A percentile compares a stretch with the other conserved stretches of the same genome.
Conservation (phyloP, 1,140 invertebrate species). For the Pachyrhynchus sulphureomaculatus region DNA sequence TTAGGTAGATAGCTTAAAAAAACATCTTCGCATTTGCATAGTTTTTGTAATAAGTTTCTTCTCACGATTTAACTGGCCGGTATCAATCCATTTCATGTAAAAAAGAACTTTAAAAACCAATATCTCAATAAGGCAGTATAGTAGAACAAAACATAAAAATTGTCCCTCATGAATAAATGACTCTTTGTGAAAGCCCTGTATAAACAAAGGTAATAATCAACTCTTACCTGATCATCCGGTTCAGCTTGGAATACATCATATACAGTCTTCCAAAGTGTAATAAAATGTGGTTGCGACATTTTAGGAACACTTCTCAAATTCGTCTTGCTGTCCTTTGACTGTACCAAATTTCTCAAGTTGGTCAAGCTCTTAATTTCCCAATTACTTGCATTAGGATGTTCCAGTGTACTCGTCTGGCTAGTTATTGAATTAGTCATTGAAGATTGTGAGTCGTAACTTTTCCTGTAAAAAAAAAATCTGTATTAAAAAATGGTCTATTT, state of each 20-base stretch:
- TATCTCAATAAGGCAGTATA: too few species aligned
- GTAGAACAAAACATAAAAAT: too few species aligned
- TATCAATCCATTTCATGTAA: too few species aligned
- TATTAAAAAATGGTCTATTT: too few species aligned
- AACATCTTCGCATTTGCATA: too few species aligned
- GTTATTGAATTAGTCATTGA: conserved; percentile 50
- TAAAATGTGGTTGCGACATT: conserved; percentile 82
- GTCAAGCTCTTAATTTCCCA: conserved; percentile 64
- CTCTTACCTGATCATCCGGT: conserved; percentile 67
- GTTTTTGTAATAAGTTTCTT: too few species aligned
- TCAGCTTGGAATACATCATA: conserved; percentile 79
- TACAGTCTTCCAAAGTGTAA: conserved; percentile 83
- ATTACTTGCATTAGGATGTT: conserved; percentile 38
- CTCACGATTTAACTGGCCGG: too few species aligned
- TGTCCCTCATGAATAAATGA: too few species aligned
- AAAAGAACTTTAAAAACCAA: too few species aligned
- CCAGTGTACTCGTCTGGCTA: conserved; percentile 37
- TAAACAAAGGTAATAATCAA: too few species aligned
- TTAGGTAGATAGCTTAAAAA: too few species aligned
- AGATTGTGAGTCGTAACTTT: conserved; percentile 53
- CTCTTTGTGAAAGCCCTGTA: too few species aligned
- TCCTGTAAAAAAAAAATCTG: conserved; percentile 42
- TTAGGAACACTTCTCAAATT: conserved; percentile 64
- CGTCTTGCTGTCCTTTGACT: conserved; percentile 59
- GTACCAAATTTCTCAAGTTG: conserved; percentile 62